phyloP scores from a whole-genome alignment of 2,113 vertebrate species.

The Spheniscus mendiculus region DNA sequence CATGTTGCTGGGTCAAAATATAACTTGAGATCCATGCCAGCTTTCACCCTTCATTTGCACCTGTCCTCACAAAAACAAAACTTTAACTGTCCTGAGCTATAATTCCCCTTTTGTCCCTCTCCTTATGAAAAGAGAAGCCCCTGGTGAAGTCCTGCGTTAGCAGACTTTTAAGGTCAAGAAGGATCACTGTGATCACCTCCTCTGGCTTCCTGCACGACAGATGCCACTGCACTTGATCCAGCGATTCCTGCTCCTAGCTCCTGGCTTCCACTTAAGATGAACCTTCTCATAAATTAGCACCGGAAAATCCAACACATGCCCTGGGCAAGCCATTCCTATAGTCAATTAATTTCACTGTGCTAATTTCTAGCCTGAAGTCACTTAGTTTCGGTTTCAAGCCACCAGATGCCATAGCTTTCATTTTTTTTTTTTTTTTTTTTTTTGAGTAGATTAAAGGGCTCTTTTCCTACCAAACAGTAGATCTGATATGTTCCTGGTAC shows the following conservation, averaged over 20 bases:
- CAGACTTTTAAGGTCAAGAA: not conserved
- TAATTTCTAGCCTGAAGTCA: not conserved
- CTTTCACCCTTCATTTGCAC: not conserved
- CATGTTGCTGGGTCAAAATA: not conserved
- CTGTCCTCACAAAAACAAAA: not conserved
- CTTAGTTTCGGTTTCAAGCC: not conserved
- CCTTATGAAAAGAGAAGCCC: not conserved
- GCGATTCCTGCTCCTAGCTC: not conserved
- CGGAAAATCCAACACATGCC: not conserved
- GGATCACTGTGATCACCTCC: not conserved
- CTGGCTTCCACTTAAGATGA: not conserved
- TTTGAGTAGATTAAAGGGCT: not conserved
- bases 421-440: too few species aligned
- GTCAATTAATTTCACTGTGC: not conserved
- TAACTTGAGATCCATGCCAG: not conserved
- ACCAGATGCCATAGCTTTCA: accelerated
- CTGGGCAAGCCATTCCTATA: not conserved
- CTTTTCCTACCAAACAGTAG: not conserved
- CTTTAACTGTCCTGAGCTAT: not conserved
- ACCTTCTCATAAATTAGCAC: not conserved
- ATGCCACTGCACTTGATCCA: not conserved
- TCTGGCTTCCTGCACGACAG: not conserved
- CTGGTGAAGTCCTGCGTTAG: not conserved
- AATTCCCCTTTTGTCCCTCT: not conserved
- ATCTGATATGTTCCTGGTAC: not conserved